Conservation (phyloP, 2,797 vertebrate species). For the Hippopotamyrus pictus region DNA sequence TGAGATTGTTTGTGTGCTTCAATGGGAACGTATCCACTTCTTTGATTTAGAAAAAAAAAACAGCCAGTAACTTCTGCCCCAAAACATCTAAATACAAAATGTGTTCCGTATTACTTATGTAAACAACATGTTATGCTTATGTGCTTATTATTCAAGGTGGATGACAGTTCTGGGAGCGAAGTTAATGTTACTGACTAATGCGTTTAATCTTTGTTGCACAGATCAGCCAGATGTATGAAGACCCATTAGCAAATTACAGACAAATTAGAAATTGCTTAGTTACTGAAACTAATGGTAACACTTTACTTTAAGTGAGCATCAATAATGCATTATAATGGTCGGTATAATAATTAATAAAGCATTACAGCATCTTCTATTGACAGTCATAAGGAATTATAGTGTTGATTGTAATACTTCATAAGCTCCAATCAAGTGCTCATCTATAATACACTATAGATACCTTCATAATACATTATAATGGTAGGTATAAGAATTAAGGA, state of each 20-base stretch:
- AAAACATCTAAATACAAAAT: not conserved
- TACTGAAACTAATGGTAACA: not conserved
- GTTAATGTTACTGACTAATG: slow-evolving; percentile 9
- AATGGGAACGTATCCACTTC: not conserved
- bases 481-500: not conserved
- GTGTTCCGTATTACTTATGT: not conserved
- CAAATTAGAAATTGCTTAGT: not conserved
- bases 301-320: not conserved
- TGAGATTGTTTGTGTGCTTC: not conserved
- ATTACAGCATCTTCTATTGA: not conserved
- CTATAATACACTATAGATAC: not conserved
- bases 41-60: not conserved
- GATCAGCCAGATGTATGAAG: not conserved
- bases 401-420: not conserved
- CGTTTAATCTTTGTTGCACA: not conserved
- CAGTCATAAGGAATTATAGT: not conserved
- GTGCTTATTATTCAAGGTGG: not conserved
- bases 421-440: not conserved
- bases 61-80: not conserved
- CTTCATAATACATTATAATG: not conserved
- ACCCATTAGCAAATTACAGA: not conserved
- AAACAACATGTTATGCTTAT: too few species aligned
- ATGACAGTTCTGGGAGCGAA: not conserved
- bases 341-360: not conserved
- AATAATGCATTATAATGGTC: not conserved